phyloP scores from a whole-genome alignment of 2,888 invertebrate genomes.

The Aelia acuminata region DNA sequence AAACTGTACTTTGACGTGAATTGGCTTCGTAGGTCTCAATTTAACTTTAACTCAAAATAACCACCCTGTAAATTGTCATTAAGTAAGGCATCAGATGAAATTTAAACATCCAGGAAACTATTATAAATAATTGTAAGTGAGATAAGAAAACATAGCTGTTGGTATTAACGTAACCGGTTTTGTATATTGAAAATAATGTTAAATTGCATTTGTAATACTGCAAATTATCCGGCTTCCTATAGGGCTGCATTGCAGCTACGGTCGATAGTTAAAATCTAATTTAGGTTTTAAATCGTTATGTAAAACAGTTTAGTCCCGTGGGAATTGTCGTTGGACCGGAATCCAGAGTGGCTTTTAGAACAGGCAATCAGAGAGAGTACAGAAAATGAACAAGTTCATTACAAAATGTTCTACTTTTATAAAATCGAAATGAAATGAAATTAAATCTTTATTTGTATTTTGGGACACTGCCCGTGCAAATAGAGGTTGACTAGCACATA shows the following conservation, averaged over 20 bases:
- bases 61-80: background rate
- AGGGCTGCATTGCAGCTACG: background rate
- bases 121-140: background rate
- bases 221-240: slow-evolving; percentile 5
- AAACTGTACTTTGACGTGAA: too few relatives aligned
- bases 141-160: background rate
- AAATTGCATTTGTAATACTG: background rate
- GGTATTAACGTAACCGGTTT: background rate
- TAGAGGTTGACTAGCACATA: too few relatives aligned
- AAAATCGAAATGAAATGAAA: too few relatives aligned
- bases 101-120: background rate
- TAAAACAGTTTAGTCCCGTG: background rate
- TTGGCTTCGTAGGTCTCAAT: too few relatives aligned
- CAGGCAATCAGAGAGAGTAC: background rate
- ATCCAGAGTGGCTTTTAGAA: too few relatives aligned
- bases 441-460: too few relatives aligned
- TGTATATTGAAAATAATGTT: background rate
- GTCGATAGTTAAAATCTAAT: slow-evolving; percentile 14
- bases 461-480: too few relatives aligned
- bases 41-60: too few relatives aligned
- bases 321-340: background rate
- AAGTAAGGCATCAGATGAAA: background rate
- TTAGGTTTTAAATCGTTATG: slow-evolving; percentile 11
- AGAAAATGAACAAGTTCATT: too few relatives aligned
- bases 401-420: background rate